Base-by-base conservation (phyloP, 2,888 invertebrate species). In the Melinopterus prodromus region DNA sequence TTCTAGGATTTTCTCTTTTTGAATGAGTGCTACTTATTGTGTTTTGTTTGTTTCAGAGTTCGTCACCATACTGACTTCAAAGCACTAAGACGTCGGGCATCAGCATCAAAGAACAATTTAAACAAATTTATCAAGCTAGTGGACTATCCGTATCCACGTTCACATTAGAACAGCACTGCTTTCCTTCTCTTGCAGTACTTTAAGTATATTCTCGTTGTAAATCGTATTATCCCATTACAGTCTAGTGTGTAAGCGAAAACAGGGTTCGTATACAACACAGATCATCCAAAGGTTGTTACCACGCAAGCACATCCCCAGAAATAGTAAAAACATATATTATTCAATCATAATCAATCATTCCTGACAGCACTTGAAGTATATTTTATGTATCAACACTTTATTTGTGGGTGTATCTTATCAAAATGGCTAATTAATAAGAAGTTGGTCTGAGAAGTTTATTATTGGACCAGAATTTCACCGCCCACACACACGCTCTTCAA, bases 41-140 rank as follows among this genome's bases (percentile, higher is more conserved):
- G 15, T 71, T 38, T 81, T 78, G 79, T 84, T 84, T 84, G 81
- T 93, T 92, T 15, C 92, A 95, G 96, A 95, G 90, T 96, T 95
- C 89, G 95, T 95, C 89, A 94, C 94, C 92, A 95, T 95, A 91
- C 90, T 96, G 90, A 95, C 95, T 86, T 93, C 95, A 90, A 95
- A 95, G 91, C 95, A 95, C 92, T 95, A 95, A 93, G 81, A 75
- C 26, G 37, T 35, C 35, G 7, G 36, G 35, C 6, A 9, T 12
- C n/a, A 35, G 37, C 35, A 74, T n/a, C 15, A n/a, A n/a, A 35
- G 37, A 26, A 16, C 71, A 16, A 71, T 71, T 71, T 71, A 26
- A 53, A 12, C 1, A 53, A 53, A 53, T 26, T 53, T 53, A 53
- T 53, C 53, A 53, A 9, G 53, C 12, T 53, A 26, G 53, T 53